These are phyloP conservation scores for Callaeas wilsoni DNA, from an alignment of 2,113 vertebrate species.

Conservation along the genomic window DNA sequence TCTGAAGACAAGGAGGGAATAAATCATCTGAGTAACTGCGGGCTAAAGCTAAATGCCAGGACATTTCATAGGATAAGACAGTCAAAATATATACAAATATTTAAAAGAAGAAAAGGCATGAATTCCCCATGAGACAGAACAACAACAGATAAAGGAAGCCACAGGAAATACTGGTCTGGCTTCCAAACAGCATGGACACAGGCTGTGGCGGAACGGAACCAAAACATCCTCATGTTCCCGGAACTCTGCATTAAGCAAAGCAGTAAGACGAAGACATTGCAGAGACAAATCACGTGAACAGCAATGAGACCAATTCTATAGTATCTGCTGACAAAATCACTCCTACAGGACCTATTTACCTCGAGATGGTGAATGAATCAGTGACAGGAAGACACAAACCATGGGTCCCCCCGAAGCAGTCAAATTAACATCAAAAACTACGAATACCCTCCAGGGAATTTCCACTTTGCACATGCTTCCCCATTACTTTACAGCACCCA, in stretches of 20 bases:
- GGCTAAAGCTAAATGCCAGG: not conserved
- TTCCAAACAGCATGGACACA: not conserved
- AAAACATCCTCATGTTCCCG: fast-evolving
- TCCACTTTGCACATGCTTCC: not conserved
- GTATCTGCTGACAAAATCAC: not conserved
- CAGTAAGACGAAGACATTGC: fast-evolving
- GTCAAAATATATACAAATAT: not conserved
- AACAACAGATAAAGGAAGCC: not conserved
- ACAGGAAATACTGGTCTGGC: not conserved
- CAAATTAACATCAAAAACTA: not conserved
- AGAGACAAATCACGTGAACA: not conserved
- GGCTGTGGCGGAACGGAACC: not conserved
- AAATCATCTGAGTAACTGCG: not conserved
- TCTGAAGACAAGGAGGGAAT: constrained; percentile 3
- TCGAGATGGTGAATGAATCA: not conserved
- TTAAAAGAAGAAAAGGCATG: not conserved
- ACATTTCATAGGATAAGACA: not conserved
- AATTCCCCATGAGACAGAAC: not conserved
- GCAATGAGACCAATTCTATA: not conserved
- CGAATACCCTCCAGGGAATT: not conserved
- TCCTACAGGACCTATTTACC: not conserved
- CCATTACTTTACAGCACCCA: not conserved
- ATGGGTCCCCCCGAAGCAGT: not conserved
- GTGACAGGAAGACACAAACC: not conserved
- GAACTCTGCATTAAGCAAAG: not conserved